A percentile compares a stretch with the other conserved stretches of the same genome.
phyloP scores from a whole-genome alignment of 2,888 invertebrate genomes.

The Scrobipalpa atriplicella region DNA sequence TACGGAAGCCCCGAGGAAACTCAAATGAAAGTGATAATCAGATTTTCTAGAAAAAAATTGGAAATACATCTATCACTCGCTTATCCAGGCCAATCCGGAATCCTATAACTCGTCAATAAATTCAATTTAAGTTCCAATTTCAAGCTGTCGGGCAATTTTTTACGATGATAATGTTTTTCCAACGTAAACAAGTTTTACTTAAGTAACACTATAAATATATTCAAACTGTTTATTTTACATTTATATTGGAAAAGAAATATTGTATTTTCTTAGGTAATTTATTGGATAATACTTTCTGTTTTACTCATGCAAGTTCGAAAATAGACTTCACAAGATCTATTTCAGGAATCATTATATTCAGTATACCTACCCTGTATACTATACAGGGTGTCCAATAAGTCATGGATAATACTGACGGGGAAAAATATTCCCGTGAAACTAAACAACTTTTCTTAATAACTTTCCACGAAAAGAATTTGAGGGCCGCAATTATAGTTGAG shows the following conservation, averaged over 20 bases:
- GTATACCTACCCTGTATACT: too few species aligned
- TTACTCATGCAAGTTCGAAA: background rate
- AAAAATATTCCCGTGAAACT: too few species aligned
- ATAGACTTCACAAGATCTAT: background rate
- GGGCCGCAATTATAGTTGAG: too few species aligned
- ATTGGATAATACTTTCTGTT: too few species aligned
- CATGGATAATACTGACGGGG: too few species aligned
- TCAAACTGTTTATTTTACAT: too few species aligned
- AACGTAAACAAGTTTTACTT: too few species aligned
- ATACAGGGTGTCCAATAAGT: too few species aligned
- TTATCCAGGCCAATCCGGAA: conserved; percentile 21
- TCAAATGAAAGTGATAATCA: background rate
- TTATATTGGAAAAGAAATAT: too few species aligned
- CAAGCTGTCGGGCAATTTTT: conserved; percentile 7
- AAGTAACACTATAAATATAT: too few species aligned
- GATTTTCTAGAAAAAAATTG: background rate
- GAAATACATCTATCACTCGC: background rate
- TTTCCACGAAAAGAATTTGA: too few species aligned
- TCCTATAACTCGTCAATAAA: conserved; percentile 11
- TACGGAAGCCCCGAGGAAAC: background rate
- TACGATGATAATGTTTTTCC: background rate
- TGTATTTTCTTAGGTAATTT: background rate
- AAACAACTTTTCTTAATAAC: too few species aligned
- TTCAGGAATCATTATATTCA: background rate
- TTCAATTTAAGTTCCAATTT: conserved; percentile 13